Base-by-base conservation (phyloP, 2,797 vertebrate species). In the Sternotherus odoratus region DNA sequence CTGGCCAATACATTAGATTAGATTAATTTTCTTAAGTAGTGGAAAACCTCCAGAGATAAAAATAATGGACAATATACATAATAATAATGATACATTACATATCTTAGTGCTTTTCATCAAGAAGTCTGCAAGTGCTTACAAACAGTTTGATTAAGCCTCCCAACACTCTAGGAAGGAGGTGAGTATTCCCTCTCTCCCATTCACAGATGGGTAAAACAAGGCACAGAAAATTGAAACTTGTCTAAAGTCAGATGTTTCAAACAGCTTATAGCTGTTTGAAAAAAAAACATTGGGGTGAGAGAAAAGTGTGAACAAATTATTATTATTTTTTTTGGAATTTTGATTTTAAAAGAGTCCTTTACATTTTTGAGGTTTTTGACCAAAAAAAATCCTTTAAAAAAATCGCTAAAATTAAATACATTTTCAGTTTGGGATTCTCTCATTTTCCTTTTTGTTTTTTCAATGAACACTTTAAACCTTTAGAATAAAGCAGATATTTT, bases 41-140 rank as follows among this genome's bases (percentile, higher is more conserved):
- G 39, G 53, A 88, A 96, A 95, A 95, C 88, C 94, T 28, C 53
- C 80, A 91, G 89, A 94, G 95, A 95, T 94, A 97, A 96, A 94
- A 86, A 93, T 94, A 79, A 96, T 96, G 92, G 96, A 57, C 82
- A 92, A 33, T 89, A 79, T 82, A 81, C 36, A 77, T 94, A 94
- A 90, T 90, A 90, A 87, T 87, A 91, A 88, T 86, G 57, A 85
- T 74, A 80, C 48, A 91, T 84, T 94, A 49, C 63, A 90, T 4
- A 66, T 84, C 53, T 0, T 87, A 95, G 91, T 12, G 36, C 43
- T 82, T 81, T 92, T 86, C 79, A 87, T 77, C 81, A 30, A 93
- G 56, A 90, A 92, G 21, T 81, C 79, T 72, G 85, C 16, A 86
- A 95, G 72, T 82, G 80, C 26, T 85, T 46, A 94, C 80, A 92